Evolutionary conservation across 2,888 invertebrate genomes (phyloP).

Genomic region (Tenthredo livida): DNA sequence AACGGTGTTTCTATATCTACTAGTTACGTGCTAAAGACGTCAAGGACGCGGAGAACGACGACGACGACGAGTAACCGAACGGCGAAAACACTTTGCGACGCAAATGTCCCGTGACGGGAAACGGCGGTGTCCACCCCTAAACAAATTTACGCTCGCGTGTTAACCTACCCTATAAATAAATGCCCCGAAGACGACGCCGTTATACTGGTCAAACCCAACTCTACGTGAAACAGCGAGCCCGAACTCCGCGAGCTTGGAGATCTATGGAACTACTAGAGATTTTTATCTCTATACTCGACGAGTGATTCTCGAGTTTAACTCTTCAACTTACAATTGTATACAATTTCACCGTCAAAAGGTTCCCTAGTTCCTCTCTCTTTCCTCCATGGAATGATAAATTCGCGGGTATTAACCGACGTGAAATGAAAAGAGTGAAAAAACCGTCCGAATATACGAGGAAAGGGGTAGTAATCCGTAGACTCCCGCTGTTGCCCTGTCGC

Average conservation of each 20-base stretch:
- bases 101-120: slow-evolving; percentile 75
- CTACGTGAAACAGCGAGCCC: background rate
- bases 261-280: slow-evolving; percentile 13
- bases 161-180: slow-evolving; percentile 49
- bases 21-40: slow-evolving; percentile 1
- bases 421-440: slow-evolving; percentile 7
- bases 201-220: slow-evolving; percentile 15
- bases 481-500: slow-evolving; percentile 8
- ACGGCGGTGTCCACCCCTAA: slow-evolving; percentile 74
- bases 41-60: background rate
- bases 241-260: background rate
- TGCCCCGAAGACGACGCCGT: slow-evolving; percentile 41
- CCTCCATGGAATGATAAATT: background rate
- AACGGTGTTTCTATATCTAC: background rate
- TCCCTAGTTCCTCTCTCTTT: background rate
- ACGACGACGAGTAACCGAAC: background rate
- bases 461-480: slow-evolving; percentile 34
- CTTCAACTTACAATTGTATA: slow-evolving; percentile 10
- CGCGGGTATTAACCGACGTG: background rate
- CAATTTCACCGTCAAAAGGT: background rate
- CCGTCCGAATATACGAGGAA: background rate
- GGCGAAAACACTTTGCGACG: slow-evolving; percentile 62
- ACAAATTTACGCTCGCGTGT: slow-evolving; percentile 72
- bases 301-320: slow-evolving; percentile 6
- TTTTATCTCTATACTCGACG: slow-evolving; percentile 8